These are phyloP conservation scores for Apocrypta bakeri DNA, from an alignment of 1,140 invertebrate genomes.

Conservation along the genomic window DNA sequence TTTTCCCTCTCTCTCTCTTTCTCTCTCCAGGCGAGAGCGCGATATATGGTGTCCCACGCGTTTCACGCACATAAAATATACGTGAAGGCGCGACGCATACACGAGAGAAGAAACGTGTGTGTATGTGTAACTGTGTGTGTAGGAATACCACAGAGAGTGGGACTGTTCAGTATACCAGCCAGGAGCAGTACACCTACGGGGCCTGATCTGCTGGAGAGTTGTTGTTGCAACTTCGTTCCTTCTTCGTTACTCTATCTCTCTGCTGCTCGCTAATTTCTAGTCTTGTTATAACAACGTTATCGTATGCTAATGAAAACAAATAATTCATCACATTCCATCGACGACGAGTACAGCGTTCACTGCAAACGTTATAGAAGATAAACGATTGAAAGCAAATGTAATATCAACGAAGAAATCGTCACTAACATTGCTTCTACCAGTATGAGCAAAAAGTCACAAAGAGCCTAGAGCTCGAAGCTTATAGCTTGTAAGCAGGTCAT, in stretches of 20 bases:
- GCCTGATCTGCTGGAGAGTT: neutral
- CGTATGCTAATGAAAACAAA: no score
- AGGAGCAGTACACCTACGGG: neutral
- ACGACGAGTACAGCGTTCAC: no score
- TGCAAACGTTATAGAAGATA: no score
- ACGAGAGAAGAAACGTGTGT: neutral
- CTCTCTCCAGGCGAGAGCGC: conserved; percentile 36
- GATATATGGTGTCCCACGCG: conserved; percentile 52
- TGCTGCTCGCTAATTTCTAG: conserved; percentile 56
- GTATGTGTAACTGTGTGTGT: neutral
- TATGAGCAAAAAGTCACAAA: no score
- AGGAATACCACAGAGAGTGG: conserved; percentile 27
- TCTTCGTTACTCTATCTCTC: conserved; percentile 52
- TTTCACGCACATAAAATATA: conserved; percentile 50
- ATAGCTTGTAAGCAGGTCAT: neutral
- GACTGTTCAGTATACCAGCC: neutral
- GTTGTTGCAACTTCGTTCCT: neutral
- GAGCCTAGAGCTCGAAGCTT: neutral
- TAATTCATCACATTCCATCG: no score
- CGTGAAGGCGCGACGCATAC: conserved; percentile 31
- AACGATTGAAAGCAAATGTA: no score
- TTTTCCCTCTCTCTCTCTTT: conserved; percentile 37
- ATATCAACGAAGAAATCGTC: no score
- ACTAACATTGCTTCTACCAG: no score
- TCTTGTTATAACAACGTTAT: no score